A percentile compares a stretch with the other conserved stretches of the same genome.
phyloP scores from a whole-genome alignment of 2,113 vertebrate species.

The Vimba vimba region DNA sequence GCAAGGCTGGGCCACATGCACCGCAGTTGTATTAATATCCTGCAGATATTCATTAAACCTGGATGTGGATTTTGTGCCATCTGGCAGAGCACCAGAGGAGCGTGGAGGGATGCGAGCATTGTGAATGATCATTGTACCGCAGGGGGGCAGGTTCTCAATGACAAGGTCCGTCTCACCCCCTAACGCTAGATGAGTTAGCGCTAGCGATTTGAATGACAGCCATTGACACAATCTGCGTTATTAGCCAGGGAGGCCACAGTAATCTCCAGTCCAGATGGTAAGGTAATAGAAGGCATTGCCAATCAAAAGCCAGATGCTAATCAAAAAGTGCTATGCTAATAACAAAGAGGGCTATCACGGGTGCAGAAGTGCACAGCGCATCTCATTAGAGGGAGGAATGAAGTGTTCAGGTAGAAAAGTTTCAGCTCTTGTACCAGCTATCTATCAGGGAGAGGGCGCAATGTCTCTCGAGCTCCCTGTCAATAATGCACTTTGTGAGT shows the following conservation, averaged over 20 bases:
- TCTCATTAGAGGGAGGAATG: slow-evolving; percentile 31
- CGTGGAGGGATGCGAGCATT: slow-evolving; percentile 14
- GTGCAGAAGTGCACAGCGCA: not conserved
- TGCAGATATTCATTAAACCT: slow-evolving; percentile 52
- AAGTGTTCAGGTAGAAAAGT: slow-evolving; percentile 35
- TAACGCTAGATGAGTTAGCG: slow-evolving; percentile 45
- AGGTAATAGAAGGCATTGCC: slow-evolving; percentile 38
- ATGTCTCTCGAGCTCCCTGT: slow-evolving; percentile 29
- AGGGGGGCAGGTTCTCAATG: slow-evolving; percentile 45
- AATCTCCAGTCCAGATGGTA: slow-evolving; percentile 43
- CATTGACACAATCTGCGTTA: slow-evolving; percentile 60
- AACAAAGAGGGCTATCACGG: slow-evolving; percentile 22
- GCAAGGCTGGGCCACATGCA: slow-evolving; percentile 3
- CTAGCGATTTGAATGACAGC: slow-evolving; percentile 62
- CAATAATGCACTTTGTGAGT: not conserved
- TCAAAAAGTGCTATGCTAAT: slow-evolving; percentile 40
- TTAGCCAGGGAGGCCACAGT: slow-evolving; percentile 60
- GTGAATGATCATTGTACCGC: slow-evolving; percentile 61
- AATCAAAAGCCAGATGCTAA: slow-evolving; percentile 44
- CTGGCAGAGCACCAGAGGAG: slow-evolving; percentile 48
- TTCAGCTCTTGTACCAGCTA: slow-evolving; percentile 44
- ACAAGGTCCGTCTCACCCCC: slow-evolving; percentile 64
- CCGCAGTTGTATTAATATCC: slow-evolving; percentile 49
- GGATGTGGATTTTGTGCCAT: slow-evolving; percentile 35
- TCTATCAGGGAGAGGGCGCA: slow-evolving; percentile 42